Evolutionary conservation across 2,797 vertebrate species (phyloP).

Genomic region (Picus viridis): DNA sequence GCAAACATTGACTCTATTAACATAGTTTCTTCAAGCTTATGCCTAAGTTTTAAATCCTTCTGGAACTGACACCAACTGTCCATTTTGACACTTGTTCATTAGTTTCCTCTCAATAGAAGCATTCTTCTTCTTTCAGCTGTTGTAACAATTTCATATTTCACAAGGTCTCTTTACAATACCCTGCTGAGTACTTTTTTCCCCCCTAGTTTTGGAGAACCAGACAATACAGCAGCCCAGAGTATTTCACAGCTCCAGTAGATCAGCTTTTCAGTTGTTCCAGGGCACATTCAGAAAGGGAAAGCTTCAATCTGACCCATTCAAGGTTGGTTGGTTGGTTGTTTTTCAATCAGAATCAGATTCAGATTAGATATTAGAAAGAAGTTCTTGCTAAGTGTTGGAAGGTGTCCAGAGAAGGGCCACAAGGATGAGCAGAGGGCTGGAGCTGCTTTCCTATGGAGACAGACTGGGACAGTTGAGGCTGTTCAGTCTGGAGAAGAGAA

Average conservation of each 20-base stretch:
- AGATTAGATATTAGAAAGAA: too few relatives aligned
- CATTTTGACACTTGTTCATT: conserved; percentile 62
- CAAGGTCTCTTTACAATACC: not conserved
- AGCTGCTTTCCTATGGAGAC: too few relatives aligned
- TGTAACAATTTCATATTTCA: conserved; percentile 64
- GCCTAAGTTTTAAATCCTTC: conserved; percentile 67
- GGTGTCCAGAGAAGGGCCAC: too few relatives aligned
- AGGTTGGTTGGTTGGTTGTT: not conserved
- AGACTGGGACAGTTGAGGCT: too few relatives aligned
- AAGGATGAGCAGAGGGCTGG: too few relatives aligned
- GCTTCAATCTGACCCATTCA: not conserved
- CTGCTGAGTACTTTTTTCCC: conserved; percentile 6
- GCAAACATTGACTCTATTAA: conserved; percentile 34
- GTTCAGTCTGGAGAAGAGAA: too few relatives aligned
- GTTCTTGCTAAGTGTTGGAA: too few relatives aligned
- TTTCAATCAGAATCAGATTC: not conserved
- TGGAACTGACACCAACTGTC: conserved; percentile 71
- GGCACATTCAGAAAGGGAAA: not conserved
- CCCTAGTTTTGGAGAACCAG: not conserved
- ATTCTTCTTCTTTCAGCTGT: conserved; percentile 72
- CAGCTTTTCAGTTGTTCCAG: not conserved
- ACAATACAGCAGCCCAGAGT: not conserved
- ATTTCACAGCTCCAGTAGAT: not conserved
- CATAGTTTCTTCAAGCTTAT: conserved; percentile 26
- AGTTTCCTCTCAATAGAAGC: conserved; percentile 62